Evolutionary conservation across 2,113 vertebrate genomes (phyloP).

Genomic region (Proterorhinus semilunaris): DNA sequence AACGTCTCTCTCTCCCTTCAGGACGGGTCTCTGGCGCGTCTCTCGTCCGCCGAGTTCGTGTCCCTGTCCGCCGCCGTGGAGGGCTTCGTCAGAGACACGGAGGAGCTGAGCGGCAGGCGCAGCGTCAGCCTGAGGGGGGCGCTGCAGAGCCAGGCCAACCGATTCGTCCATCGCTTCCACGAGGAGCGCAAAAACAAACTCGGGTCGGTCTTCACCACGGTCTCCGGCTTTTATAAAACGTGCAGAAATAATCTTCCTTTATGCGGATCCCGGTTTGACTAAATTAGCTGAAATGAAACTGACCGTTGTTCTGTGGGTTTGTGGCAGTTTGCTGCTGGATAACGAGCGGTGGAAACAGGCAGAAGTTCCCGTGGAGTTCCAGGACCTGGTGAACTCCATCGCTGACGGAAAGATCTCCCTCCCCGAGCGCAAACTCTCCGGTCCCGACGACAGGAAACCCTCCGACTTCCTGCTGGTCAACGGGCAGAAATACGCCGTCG

Average conservation of each 20-base stretch:
- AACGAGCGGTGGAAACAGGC: conserved; percentile 99
- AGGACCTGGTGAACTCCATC: conserved; percentile 92
- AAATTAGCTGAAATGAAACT: too few relatives aligned
- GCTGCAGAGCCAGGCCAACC: conserved; percentile 95
- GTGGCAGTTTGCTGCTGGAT: conserved; percentile 88
- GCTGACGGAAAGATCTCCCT: conserved; percentile 88
- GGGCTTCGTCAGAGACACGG: conserved; percentile 85
- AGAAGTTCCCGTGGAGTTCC: conserved; percentile 95
- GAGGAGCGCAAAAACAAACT: conserved; percentile 97
- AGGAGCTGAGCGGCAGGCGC: conserved; percentile 87
- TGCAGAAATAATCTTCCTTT: too few relatives aligned
- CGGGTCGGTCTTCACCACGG: conserved; percentile 83
- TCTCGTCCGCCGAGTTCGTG: conserved; percentile 92
- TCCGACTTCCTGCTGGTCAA: conserved; percentile 87
- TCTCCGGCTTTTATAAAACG: too few relatives aligned
- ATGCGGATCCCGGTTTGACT: too few relatives aligned
- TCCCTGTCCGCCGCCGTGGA: conserved; percentile 90
- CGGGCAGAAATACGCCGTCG: conserved; percentile 91
- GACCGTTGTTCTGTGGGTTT: neutral
- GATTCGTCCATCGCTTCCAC: conserved; percentile 95
- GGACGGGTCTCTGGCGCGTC: conserved; percentile 94
- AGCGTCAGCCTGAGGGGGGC: conserved; percentile 91
- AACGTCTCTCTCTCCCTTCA: conserved; percentile 25
- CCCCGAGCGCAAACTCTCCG: conserved; percentile 85
- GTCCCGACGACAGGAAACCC: conserved; percentile 86